phyloP scores from a whole-genome alignment of 64 coral and sea anemone species.

The Stylophora pistillata region DNA sequence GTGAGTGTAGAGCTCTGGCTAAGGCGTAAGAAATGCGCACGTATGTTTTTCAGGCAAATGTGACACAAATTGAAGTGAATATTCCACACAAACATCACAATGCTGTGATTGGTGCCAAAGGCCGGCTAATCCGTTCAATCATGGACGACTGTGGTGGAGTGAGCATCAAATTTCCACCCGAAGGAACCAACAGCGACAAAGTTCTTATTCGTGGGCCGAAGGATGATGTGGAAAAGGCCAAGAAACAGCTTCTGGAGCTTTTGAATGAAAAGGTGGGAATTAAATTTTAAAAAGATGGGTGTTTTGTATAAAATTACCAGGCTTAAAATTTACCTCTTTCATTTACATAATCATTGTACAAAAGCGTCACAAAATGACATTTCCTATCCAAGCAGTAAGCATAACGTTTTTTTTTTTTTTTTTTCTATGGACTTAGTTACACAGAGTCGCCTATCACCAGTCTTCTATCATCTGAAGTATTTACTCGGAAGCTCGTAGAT shows the following conservation, averaged over 20 bases:
- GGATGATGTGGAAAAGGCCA: conserved; percentile 97
- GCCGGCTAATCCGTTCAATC: conserved; percentile 94
- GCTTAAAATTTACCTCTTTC: background rate
- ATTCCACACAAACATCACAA: conserved; percentile 96
- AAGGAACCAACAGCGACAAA: conserved; percentile 91
- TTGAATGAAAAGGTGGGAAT: conserved; percentile 83
- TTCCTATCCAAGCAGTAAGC: too few relatives aligned
- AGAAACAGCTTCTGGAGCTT: conserved; percentile 85
- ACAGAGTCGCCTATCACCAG: too few relatives aligned
- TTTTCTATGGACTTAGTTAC: too few relatives aligned
- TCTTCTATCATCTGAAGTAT: too few relatives aligned
- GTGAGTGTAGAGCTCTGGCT: too few relatives aligned
- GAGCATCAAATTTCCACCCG: conserved; percentile 93
- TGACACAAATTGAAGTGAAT: conserved; percentile 72
- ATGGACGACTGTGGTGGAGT: conserved; percentile 99
- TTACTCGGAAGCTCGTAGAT: too few relatives aligned
- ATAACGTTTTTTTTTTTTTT: too few relatives aligned
- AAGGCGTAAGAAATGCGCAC: too few relatives aligned
- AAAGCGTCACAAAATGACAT: too few relatives aligned
- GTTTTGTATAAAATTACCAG: background rate
- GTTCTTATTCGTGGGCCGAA: conserved; percentile 92
- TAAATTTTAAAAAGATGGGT: background rate
- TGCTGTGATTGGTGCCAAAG: conserved; percentile 97
- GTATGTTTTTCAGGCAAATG: conserved; percentile 75
- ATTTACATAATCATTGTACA: too few relatives aligned